Evolutionary conservation across 2,888 invertebrate genomes (phyloP), one percentile per base, ranked within the genome.

Genomic region (Eurytoma californica): DNA sequence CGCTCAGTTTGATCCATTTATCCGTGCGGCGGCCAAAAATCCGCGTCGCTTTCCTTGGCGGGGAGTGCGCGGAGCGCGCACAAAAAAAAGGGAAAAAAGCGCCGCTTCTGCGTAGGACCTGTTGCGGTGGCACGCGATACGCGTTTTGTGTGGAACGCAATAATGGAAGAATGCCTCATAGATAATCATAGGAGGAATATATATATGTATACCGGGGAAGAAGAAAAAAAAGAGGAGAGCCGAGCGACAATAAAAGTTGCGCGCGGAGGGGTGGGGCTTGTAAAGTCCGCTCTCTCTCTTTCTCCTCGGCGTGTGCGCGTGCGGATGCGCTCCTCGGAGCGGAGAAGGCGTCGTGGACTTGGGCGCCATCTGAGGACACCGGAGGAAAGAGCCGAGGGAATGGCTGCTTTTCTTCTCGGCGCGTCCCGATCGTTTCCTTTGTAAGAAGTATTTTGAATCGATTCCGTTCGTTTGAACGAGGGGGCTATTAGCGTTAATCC

Each of bases 121-220:
- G 81, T 81, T 81, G 81, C 81, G 77, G 79, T 70, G 69, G 28
- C 51, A 28, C 18, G 65, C 49, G 60, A 20, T 49, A 60, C 72
- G 47, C 20, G 49, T 66, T 39, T 39, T 39, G 60, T 88, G 88
- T 88, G 87, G 88, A 87, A 83, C 82, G 83, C 84, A 85, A 87
- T 88, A 87, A 87, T 88, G 86, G 87, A 76, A 89, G 86, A 88
- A 88, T 87, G 83, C 87, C 85, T 88, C 87, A 86, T 87, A 86
- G 86, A 87, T 87, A 86, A 87, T 86, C 84, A 83, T 85, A 84
- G 75, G 72, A 13, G 51, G 9, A 49, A 57, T 39, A 39, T n/a
- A n/a, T n/a, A n/a, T n/a, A n/a, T n/a, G n/a, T 39, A 39, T 39
- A 39, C 9, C 18, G 16, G 14, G 69, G 30, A 51, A 63, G 78